phyloP scores from a whole-genome alignment of 2,888 invertebrate genomes.

The Anaspis maculata region DNA sequence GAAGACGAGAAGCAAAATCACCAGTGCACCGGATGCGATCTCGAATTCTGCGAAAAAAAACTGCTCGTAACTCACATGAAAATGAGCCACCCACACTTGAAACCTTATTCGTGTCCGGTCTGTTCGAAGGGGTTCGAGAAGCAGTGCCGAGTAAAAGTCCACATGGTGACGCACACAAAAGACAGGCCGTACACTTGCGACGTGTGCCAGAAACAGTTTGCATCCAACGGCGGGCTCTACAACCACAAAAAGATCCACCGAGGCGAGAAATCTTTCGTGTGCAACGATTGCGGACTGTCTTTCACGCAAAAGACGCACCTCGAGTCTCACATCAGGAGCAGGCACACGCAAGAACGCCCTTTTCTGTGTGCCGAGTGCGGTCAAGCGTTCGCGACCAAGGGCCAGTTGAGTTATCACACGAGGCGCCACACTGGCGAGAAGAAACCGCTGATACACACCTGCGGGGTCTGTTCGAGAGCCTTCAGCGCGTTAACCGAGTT shows the following conservation, averaged over 20 bases:
- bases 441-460: constrained; percentile 22
- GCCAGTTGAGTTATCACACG: constrained; percentile 28
- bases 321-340: constrained; percentile 29
- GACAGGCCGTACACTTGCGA: constrained; percentile 27
- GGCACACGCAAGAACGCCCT: constrained; percentile 32
- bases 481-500: constrained; percentile 24
- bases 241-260: constrained; percentile 31
- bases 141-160: constrained; percentile 23
- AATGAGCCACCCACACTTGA: constrained; percentile 28
- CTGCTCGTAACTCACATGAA: constrained; percentile 26
- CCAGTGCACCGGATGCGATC: constrained; percentile 26
- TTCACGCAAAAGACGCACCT: constrained; percentile 25
- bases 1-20: constrained; percentile 23
- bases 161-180: constrained; percentile 27
- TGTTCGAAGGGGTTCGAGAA: constrained; percentile 25
- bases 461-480: constrained; percentile 28
- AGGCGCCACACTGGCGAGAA: constrained; percentile 27
- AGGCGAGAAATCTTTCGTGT: constrained; percentile 26
- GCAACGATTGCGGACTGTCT: constrained; percentile 27
- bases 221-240: constrained; percentile 29
- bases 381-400: constrained; percentile 29
- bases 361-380: constrained; percentile 30
- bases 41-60: constrained; percentile 27
- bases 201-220: constrained; percentile 30
- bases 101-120: constrained; percentile 24